A percentile compares a stretch with the other conserved stretches of the same genome.
These are phyloP conservation scores for Ciconia stormi DNA, from an alignment of 2,113 vertebrate genomes.

Conservation along the genomic window DNA sequence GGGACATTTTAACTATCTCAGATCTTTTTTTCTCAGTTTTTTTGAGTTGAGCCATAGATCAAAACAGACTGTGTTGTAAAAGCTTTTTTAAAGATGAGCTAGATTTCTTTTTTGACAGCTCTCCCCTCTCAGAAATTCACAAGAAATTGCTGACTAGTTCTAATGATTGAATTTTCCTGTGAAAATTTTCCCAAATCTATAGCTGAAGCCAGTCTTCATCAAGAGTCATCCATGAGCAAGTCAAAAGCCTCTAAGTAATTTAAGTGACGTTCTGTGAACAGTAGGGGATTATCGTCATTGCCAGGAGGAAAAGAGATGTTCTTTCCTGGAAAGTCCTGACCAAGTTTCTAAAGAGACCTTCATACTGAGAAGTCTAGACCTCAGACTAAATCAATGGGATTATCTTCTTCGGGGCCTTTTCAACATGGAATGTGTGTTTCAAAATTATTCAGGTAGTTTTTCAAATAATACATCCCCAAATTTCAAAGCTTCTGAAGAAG, in stretches of 20 bases:
- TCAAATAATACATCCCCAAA: neutral
- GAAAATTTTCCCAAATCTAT: neutral
- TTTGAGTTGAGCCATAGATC: neutral
- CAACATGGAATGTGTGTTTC: neutral
- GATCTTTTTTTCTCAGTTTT: neutral
- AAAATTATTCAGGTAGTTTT: neutral
- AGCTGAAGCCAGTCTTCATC: neutral
- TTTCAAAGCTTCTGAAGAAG: neutral
- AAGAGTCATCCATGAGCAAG: neutral
- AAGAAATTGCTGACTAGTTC: constrained; percentile 2
- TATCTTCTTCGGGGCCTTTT: neutral
- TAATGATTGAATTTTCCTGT: neutral
- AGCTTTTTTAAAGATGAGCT: constrained; percentile 54
- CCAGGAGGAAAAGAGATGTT: neutral
- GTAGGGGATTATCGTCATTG: neutral
- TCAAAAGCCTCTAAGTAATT: neutral
- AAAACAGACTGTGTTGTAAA: constrained; percentile 44
- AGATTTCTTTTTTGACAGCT: constrained; percentile 12
- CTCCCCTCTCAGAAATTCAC: constrained; percentile 16
- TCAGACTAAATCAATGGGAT: neutral
- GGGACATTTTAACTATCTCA: neutral
- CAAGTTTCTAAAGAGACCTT: neutral
- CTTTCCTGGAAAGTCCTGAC: neutral
- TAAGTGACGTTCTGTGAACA: neutral
- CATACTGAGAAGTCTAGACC: neutral